Evolutionary conservation across 1,140 invertebrate genomes (phyloP).

Genomic region (Eriosoma lanigerum): DNA sequence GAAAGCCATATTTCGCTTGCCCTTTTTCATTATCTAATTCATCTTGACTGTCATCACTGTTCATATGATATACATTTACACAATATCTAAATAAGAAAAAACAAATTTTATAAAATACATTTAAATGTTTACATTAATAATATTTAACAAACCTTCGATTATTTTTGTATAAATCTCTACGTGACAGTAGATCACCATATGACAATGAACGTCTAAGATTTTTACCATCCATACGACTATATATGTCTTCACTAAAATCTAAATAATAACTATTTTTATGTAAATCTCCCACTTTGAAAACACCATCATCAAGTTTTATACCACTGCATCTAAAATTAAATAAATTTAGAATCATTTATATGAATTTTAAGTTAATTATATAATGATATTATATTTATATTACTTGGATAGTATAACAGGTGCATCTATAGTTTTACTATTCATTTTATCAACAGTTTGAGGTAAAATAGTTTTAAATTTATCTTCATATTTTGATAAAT

Average conservation of each 20-base stretch:
- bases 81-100: slow-evolving; percentile 34
- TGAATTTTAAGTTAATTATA: neutral
- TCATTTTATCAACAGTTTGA: neutral
- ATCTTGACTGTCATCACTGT: slow-evolving; percentile 23
- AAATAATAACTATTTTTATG: slow-evolving; percentile 49
- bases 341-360: neutral
- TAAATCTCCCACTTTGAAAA: slow-evolving; percentile 47
- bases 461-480: neutral
- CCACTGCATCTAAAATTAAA: slow-evolving; percentile 36
- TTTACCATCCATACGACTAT: slow-evolving; percentile 34
- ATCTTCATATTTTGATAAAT: slow-evolving; percentile 15
- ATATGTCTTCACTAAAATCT: slow-evolving; percentile 42
- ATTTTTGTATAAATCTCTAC: slow-evolving; percentile 44
- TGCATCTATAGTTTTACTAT: slow-evolving; percentile 13
- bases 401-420: slow-evolving; percentile 30
- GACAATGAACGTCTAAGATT: slow-evolving; percentile 38
- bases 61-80: slow-evolving; percentile 45
- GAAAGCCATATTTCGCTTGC: neutral
- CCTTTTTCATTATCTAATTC: neutral
- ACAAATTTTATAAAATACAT: neutral
- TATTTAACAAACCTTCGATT: slow-evolving; percentile 25
- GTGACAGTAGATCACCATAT: slow-evolving; percentile 38
- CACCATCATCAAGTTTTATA: slow-evolving; percentile 43
- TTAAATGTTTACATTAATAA: neutral
- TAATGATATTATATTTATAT: neutral